Base-by-base conservation (phyloP, 2,797 vertebrate species). In the Hoplostethus mediterraneus region DNA sequence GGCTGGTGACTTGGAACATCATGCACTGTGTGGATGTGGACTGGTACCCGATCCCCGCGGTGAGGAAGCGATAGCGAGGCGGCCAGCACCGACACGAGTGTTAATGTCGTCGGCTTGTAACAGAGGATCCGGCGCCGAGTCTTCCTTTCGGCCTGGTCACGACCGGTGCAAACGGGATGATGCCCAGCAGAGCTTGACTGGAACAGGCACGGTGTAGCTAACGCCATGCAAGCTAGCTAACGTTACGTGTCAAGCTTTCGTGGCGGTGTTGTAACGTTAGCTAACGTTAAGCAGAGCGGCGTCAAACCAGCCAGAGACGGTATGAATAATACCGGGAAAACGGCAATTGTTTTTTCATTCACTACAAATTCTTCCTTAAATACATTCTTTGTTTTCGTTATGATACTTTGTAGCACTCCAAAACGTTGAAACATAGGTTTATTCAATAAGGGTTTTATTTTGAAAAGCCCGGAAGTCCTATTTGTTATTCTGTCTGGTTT, bases 81-180 rank as follows among this genome's bases (percentile, higher is more conserved):
- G 13, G 12, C 51, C 81, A 61, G 13, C 42, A 2, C 47, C 47
- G n/a, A 16, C 42, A 5, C 49, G 33, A 51, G 65, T 17, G 70
- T 56, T 45, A 25, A 45, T 48, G 63, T 55, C 33, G 14, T n/a
- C 16, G n/a, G 47, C 42, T 53, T 53, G n/a, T 8, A 8, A 17
- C 6, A 66, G 74, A 64, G 60, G 67, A 55, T 58, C 28, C 17
- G 25, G 75, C 8, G 56, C 12, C 2, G 47, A 17, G 47, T 48
- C 47, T 7, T 31, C 49, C 66, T 54, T n/a, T 73, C 66, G 84
- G 90, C 89, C 89, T 87, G 82, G 87, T 92, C 89, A 90, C 86
- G 90, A 90, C 85, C 52, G 65, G 55, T 75, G 68, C 48, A 28
- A 80, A 80, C 55, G 17, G 44, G 70, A 66, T n/a, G 82, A 70